Evolutionary conservation across 2,888 invertebrate species (phyloP).

Genomic region (Acholoe squamosa): DNA sequence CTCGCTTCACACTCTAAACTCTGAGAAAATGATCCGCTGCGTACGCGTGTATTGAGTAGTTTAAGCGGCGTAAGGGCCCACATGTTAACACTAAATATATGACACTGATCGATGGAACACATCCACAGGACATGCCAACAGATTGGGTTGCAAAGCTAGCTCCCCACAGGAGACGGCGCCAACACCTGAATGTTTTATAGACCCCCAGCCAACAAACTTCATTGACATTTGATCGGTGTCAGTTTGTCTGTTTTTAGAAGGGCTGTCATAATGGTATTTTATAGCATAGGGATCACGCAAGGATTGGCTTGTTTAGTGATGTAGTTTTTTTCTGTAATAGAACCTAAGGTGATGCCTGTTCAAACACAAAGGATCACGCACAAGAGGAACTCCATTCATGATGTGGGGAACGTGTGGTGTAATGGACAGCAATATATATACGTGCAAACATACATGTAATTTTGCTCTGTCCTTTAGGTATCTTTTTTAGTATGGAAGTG

Average conservation of each 20-base stretch:
- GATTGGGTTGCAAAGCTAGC: constrained; percentile 17
- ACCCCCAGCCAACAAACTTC: background rate
- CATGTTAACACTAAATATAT: constrained; percentile 20
- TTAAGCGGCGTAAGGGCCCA: background rate
- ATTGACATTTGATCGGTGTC: constrained; percentile 5
- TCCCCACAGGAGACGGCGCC: background rate
- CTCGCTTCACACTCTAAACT: background rate
- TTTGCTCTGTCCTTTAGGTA: too few relatives aligned
- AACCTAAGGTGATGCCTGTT: background rate
- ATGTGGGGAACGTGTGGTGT: background rate
- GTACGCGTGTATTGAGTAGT: constrained; percentile 14
- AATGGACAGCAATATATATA: background rate
- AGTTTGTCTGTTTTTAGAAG: background rate
- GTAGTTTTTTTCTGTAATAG: background rate
- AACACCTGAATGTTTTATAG: constrained; percentile 14
- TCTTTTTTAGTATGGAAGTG: too few relatives aligned
- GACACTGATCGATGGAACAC: constrained; percentile 3
- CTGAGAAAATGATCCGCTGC: background rate
- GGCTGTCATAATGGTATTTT: background rate
- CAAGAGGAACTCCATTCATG: background rate
- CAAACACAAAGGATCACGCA: background rate
- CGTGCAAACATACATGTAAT: background rate
- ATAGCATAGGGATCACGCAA: background rate
- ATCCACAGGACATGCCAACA: constrained; percentile 6
- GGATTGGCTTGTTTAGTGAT: background rate